A percentile compares a stretch with the other conserved stretches of the same genome.
These are phyloP conservation scores for Thalpophila matura DNA, from an alignment of 2,888 invertebrate genomes.

Conservation along the genomic window DNA sequence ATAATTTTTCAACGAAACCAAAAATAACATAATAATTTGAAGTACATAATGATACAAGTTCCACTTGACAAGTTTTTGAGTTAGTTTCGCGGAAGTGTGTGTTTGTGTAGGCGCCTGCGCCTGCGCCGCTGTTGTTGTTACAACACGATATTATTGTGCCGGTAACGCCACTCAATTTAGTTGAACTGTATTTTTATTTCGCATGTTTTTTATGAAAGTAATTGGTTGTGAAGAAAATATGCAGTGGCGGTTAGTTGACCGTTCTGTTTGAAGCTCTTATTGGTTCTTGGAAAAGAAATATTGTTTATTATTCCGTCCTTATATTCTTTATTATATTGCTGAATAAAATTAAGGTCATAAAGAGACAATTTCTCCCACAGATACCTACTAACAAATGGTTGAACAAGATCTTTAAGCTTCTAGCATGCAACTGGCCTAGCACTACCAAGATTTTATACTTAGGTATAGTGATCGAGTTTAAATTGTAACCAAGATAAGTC, in stretches of 20 bases:
- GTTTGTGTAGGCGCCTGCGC: slow-evolving; percentile 54
- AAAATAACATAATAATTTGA: slow-evolving; percentile 49
- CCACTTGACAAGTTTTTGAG: slow-evolving; percentile 53
- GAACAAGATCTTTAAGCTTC: too few relatives aligned
- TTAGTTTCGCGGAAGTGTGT: slow-evolving; percentile 52
- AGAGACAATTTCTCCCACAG: too few relatives aligned
- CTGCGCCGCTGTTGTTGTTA: slow-evolving; percentile 45
- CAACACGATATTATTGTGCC: slow-evolving; percentile 21
- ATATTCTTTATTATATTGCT: too few relatives aligned
- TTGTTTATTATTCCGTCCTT: too few relatives aligned
- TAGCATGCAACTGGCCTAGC: too few relatives aligned
- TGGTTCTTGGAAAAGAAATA: neutral
- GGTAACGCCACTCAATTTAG: slow-evolving; percentile 16
- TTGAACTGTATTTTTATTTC: slow-evolving; percentile 9
- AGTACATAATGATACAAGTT: slow-evolving; percentile 57
- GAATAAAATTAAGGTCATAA: too few relatives aligned
- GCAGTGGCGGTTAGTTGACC: neutral
- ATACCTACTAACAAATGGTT: too few relatives aligned
- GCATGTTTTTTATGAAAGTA: slow-evolving; percentile 24
- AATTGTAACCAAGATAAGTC: too few relatives aligned
- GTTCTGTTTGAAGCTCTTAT: neutral
- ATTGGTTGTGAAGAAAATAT: slow-evolving; percentile 13
- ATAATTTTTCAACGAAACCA: slow-evolving; percentile 15
- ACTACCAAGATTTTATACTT: too few relatives aligned
- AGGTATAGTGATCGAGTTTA: too few relatives aligned